These are phyloP conservation scores for Drosophila jambulina DNA, from an alignment of 1,140 invertebrate genomes.

Conservation along the genomic window DNA sequence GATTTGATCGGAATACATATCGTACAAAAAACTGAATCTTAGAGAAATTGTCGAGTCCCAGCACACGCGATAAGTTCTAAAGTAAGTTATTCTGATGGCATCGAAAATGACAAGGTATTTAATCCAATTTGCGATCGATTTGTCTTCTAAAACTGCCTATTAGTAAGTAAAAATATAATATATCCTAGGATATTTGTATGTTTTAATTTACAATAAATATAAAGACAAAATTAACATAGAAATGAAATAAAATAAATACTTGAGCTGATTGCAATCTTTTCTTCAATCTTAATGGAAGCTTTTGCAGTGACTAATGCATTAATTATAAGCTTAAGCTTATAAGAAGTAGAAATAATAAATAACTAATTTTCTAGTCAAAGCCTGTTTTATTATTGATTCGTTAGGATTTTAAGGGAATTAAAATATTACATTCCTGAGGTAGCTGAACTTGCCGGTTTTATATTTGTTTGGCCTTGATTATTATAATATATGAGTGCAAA, in stretches of 20 bases:
- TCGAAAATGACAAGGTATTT: slow-evolving; percentile 5
- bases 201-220: neutral
- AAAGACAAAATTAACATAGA: neutral
- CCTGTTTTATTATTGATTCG: neutral
- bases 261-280: neutral
- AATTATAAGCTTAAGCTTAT: slow-evolving; percentile 6
- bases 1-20: slow-evolving; percentile 32
- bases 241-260: neutral
- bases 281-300: neutral
- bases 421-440: neutral
- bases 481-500: neutral
- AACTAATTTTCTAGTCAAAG: neutral
- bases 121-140: neutral
- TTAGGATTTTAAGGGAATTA: neutral
- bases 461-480: slow-evolving; percentile 1
- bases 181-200: neutral
- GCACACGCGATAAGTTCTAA: neutral
- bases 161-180: neutral
- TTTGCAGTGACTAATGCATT: neutral
- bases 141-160: neutral
- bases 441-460: neutral
- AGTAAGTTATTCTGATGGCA: slow-evolving; percentile 19
- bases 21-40: slow-evolving; percentile 3
- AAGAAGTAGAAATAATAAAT: neutral
- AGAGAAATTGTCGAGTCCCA: neutral